Evolutionary conservation across 1,140 invertebrate genomes (phyloP).

Genomic region (Scaptomyza graminum): DNA sequence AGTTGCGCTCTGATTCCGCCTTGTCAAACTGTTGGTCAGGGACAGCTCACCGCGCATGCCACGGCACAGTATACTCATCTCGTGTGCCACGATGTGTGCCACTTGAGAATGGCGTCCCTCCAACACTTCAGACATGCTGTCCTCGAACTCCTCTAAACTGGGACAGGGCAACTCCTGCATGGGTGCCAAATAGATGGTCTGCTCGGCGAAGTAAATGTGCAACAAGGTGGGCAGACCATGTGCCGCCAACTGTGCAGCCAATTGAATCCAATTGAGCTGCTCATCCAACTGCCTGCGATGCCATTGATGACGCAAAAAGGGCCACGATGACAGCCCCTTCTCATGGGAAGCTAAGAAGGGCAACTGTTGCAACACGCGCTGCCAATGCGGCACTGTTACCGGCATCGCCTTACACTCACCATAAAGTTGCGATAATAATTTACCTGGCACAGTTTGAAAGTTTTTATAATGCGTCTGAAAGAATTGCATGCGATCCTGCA

Average conservation of each 20-base stretch:
- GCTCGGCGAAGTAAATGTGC: conserved; percentile 69
- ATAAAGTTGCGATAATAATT: conserved; percentile 56
- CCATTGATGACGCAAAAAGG: conserved; percentile 68
- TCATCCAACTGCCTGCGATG: conserved; percentile 33
- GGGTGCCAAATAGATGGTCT: conserved; percentile 66
- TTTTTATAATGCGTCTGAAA: conserved; percentile 51
- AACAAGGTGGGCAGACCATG: conserved; percentile 67
- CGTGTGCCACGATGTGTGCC: conserved; percentile 51
- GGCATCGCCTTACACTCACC: conserved; percentile 40
- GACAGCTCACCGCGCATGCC: conserved; percentile 66
- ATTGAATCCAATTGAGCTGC: conserved; percentile 60
- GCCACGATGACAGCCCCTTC: conserved; percentile 47
- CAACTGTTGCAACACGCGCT: conserved; percentile 50
- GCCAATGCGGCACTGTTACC: conserved; percentile 26
- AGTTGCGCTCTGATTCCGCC: background rate
- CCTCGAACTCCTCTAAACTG: conserved; percentile 26
- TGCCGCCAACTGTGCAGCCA: conserved; percentile 67
- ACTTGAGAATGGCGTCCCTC: conserved; percentile 49
- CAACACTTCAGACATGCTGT: conserved; percentile 37
- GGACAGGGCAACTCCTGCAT: conserved; percentile 57
- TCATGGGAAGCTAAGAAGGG: conserved; percentile 49
- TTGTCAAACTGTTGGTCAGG: conserved; percentile 19
- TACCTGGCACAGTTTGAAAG: conserved; percentile 58
- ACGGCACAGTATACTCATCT: conserved; percentile 65
- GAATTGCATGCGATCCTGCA: conserved; percentile 71